Base-by-base conservation (phyloP, 2,888 invertebrate genomes). In the Xestia rhomboidea region DNA sequence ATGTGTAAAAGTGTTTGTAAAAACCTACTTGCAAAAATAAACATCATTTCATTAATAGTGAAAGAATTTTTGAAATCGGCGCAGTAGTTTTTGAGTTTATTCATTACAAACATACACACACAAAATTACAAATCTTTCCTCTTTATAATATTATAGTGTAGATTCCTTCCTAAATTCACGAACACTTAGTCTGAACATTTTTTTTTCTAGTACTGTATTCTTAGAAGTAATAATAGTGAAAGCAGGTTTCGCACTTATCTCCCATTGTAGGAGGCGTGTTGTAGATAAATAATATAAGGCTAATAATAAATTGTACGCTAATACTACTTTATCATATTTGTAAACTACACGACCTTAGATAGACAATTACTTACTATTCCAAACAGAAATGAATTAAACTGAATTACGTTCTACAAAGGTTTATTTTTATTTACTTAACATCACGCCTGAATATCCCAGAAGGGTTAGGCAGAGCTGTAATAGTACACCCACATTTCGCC, bases 301-400 rank as follows among this genome's bases (percentile, higher is more conserved):
- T 24, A 27, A 46, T 51, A 44, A 44, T 44, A 44, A 15, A 46
- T 30, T 49, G 27, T 38, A 18, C 30, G n/a, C 62, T n/a, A 15
- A 41, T 11, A 13, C 49, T 34, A n/a, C 21, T 30, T 63, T 15
- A n/a, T 62, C 6, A 34, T 5, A 34, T 5, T 34, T 34, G 41
- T 76, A 51, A 63, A 63, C 30, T 49, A 18, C 27, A 60, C 27
- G 5, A 57, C n/a, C 11, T 72, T 4, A 73, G 34, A 73, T 60
- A 72, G 13, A 10, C 7, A 13, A 60, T 24, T 34, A 62, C 62
- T 7, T 62, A 27, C 30, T n/a, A 21, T 10, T n/a, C 13, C 5
- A 41, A 54, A 34, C 3, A 30, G n/a, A 38, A 34, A 57, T 34
- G 2, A 64, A 64, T 44, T 24, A 11, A 18, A 30, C 7, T 3